Percentiles rank a stretch among this genome's conserved stretches.
Conservation (phyloP, 2,113 vertebrate genomes). For the Ameiurus melas region DNA sequence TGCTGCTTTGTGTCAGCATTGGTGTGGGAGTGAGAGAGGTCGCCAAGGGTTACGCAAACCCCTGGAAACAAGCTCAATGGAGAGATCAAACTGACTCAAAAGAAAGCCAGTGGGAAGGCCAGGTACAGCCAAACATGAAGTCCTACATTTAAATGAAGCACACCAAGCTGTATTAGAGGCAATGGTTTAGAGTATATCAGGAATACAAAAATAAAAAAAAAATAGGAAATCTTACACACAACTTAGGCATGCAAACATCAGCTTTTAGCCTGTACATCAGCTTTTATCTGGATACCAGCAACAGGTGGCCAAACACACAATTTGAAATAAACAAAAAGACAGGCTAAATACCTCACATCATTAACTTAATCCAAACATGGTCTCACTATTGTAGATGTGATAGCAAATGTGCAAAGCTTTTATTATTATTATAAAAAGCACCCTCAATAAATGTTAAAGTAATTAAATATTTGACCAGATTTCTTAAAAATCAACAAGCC, state of each 20-base stretch:
- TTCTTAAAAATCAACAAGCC: not conserved
- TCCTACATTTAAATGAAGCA: not conserved
- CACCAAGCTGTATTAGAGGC: not conserved
- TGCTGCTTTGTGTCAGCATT: conserved; percentile 67
- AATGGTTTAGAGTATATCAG: not conserved
- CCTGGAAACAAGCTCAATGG: conserved; percentile 43
- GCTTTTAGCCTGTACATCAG: not conserved
- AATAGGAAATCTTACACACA: not conserved
- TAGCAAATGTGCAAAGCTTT: not conserved
- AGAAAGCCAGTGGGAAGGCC: conserved; percentile 49
- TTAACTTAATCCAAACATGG: not conserved
- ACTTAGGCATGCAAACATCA: not conserved
- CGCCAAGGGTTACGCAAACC: conserved; percentile 68
- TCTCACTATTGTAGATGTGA: not conserved
- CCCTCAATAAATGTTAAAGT: not conserved
- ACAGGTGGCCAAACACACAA: conserved; percentile 26
- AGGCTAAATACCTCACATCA: not conserved
- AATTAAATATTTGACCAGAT: not conserved
- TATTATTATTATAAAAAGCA: too few relatives aligned
- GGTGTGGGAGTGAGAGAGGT: conserved; percentile 76
- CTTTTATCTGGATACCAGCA: conserved; percentile 1
- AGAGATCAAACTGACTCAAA: conserved; percentile 55
- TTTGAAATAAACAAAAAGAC: not conserved
- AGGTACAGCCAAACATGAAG: conserved; percentile 12
- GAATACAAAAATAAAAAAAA: not conserved